Conservation (phyloP, 2,113 vertebrate genomes). For the Pygoscelis antarcticus region DNA sequence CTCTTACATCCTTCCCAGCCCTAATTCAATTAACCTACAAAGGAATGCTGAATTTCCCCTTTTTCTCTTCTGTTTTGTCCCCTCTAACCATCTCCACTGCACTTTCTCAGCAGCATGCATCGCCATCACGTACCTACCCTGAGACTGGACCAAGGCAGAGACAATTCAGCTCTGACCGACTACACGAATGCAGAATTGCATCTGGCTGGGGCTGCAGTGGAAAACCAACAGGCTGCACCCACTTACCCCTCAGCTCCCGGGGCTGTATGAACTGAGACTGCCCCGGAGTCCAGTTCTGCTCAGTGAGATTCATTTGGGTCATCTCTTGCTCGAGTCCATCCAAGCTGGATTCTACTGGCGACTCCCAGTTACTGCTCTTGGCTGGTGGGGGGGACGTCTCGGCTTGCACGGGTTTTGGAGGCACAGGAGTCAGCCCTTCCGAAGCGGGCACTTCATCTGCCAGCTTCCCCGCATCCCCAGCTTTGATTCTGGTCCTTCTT, state of each 20-base stretch:
- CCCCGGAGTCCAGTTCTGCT: conserved; percentile 87
- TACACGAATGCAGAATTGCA: fast-evolving
- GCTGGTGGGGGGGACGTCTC: conserved; percentile 52
- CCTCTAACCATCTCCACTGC: background rate
- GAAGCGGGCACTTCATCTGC: conserved; percentile 78
- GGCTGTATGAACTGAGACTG: conserved; percentile 86
- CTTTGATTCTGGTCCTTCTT: conserved; percentile 89
- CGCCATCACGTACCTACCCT: fast-evolving
- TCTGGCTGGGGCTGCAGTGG: background rate
- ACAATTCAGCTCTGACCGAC: background rate
- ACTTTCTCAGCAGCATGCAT: background rate
- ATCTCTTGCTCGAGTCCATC: conserved; percentile 87
- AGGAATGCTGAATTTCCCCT: fast-evolving
- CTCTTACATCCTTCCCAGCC: background rate
- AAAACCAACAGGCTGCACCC: background rate
- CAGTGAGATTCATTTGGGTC: conserved; percentile 83
- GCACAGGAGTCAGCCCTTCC: conserved; percentile 49
- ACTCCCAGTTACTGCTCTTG: conserved; percentile 73
- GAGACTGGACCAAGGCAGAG: fast-evolving
- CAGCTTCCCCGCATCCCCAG: conserved; percentile 88
- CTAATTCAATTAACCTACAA: background rate
- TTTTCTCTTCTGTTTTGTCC: background rate
- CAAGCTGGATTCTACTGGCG: conserved; percentile 67
- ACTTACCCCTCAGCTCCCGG: conserved; percentile 87
- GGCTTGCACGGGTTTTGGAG: conserved; percentile 56